Evolutionary conservation across 1,140 invertebrate species (phyloP), one percentile per base, ranked within the genome.

Genomic region (Sycophila sp.): DNA sequence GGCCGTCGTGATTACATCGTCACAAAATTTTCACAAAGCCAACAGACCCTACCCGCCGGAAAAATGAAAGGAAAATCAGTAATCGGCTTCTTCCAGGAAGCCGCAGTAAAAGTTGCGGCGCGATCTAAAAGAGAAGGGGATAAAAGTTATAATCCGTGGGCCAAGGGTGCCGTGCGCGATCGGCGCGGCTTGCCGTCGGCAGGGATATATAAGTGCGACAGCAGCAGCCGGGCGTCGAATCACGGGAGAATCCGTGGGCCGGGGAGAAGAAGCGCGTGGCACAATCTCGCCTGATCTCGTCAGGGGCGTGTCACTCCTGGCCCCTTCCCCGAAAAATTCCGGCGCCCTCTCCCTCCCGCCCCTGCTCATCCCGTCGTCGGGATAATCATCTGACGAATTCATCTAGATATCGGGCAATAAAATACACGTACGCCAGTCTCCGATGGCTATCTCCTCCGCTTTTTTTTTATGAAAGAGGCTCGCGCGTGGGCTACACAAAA

Each of bases 351-450:
- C 22, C 11, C 26, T 19, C 38, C 32, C 28, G 53, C 30, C 7
- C 22, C 8, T 24, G 11, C 49, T 34, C 28, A 24, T 26, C 36
- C 7, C 49, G 63, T 42, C 71, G 60, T 71, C 70, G 68, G 69
- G 70, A 74, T 73, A 80, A 82, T 80, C 80, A 81, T 82, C 80
- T 84, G 78, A 85, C 81, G 81, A 83, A 84, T 82, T 80, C 80
- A 80, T 79, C 80, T 80, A 78, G 78, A 85, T 85, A 84, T 84
- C 81, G 78, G 80, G 81, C 81, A 83, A 85, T 85, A 85, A 86
- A 86, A 83, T 75, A 75, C 73, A 72, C 71, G 56, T n/a, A n/a
- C 56, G 55, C 68, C 69, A 74, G 40, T 72, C 76, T 72, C 36
- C 62, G 65, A n/a, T n/a, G n/a, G n/a, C 59, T 81, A 83, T 83